Percentiles rank a stretch among this genome's conserved stretches.
Conservation (phyloP, 2,113 vertebrate genomes). For the Mesembrinibis cayennensis region DNA sequence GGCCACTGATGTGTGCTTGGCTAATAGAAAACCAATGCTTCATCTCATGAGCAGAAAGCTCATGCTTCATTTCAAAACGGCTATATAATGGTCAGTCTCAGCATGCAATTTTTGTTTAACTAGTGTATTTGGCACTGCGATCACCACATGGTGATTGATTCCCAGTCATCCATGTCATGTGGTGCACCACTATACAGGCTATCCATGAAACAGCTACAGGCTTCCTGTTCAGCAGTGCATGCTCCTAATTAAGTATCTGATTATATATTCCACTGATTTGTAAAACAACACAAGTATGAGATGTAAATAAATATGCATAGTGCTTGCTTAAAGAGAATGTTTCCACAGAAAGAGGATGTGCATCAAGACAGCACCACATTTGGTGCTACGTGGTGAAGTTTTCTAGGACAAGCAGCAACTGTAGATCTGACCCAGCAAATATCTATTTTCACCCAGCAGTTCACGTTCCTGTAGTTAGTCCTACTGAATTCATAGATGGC, state of each 20-base stretch:
- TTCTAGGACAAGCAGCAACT: not conserved
- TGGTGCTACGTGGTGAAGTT: not conserved
- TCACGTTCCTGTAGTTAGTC: not conserved
- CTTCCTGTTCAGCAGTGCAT: not conserved
- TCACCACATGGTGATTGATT: not conserved
- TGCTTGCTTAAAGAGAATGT: not conserved
- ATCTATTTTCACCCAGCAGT: not conserved
- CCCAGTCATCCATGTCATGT: not conserved
- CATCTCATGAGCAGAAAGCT: slow-evolving; percentile 20
- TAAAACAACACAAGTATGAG: not conserved
- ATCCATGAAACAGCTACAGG: not conserved
- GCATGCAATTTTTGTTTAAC: slow-evolving; percentile 28
- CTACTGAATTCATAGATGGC: not conserved
- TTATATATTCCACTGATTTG: slow-evolving; percentile 1
- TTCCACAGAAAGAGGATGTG: not conserved
- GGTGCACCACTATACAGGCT: not conserved
- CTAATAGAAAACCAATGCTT: slow-evolving; percentile 27
- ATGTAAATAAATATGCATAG: not conserved
- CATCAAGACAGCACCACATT: not conserved
- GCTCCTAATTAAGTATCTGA: not conserved
- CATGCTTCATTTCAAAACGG: slow-evolving; percentile 35
- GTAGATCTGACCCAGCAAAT: not conserved
- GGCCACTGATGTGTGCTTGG: not conserved
- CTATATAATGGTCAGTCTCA: slow-evolving; percentile 9
- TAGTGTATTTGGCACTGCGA: not conserved